These are phyloP conservation scores for Orthosia cruda DNA, from an alignment of 2,888 invertebrate species.

Conservation along the genomic window DNA sequence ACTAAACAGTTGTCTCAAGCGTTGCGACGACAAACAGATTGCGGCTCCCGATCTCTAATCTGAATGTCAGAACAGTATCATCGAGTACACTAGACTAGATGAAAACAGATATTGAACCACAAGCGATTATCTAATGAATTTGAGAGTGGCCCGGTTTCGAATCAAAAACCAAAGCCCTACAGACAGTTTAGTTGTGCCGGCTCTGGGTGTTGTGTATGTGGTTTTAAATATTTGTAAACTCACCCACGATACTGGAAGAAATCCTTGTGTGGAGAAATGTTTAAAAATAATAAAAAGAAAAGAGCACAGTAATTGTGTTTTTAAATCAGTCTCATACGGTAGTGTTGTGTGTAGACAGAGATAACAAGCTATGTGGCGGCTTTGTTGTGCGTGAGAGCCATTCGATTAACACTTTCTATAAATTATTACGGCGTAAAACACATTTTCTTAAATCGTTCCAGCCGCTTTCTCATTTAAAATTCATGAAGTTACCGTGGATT, in stretches of 20 bases:
- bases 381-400: slow-evolving; percentile 12
- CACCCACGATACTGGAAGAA: too few relatives aligned
- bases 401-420: slow-evolving; percentile 23
- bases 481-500: background rate
- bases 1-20: slow-evolving; percentile 32
- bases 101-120: slow-evolving; percentile 26
- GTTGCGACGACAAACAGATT: slow-evolving; percentile 44
- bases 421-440: background rate
- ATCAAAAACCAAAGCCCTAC: too few relatives aligned
- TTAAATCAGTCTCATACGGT: slow-evolving; percentile 16
- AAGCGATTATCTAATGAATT: slow-evolving; percentile 27
- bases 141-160: slow-evolving; percentile 6
- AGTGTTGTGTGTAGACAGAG: background rate
- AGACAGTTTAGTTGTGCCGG: too few relatives aligned
- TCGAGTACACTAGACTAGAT: slow-evolving; percentile 49
- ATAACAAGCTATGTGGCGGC: too few relatives aligned
- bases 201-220: too few relatives aligned
- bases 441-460: background rate
- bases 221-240: too few relatives aligned
- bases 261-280: too few relatives aligned
- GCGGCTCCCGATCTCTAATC: background rate
- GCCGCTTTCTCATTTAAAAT: slow-evolving; percentile 1
- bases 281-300: background rate
- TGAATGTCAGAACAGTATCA: too few relatives aligned
- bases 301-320: slow-evolving; percentile 11